phyloP scores from a whole-genome alignment of 2,888 invertebrate species.

The Colletes collaris region DNA sequence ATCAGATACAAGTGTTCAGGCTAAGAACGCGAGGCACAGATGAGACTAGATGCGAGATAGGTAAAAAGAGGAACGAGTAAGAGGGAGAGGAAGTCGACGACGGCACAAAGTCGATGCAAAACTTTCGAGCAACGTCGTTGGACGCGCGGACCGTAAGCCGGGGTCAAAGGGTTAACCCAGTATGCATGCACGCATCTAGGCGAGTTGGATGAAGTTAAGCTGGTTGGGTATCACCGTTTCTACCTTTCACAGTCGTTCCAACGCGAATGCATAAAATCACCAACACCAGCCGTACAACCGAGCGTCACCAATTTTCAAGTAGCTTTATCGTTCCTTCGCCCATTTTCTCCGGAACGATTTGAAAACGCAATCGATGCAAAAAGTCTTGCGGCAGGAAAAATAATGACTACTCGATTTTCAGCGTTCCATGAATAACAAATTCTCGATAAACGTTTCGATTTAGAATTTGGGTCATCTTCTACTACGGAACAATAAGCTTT shows the following conservation, averaged over 20 bases:
- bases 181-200: slow-evolving; percentile 68
- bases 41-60: slow-evolving; percentile 33
- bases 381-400: too few species aligned
- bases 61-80: slow-evolving; percentile 4
- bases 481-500: too few species aligned
- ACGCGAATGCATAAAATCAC: slow-evolving; percentile 56
- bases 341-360: background rate
- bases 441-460: too few species aligned
- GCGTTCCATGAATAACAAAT: too few species aligned
- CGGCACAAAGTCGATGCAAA: slow-evolving; percentile 48
- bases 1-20: background rate
- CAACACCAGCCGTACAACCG: slow-evolving; percentile 28
- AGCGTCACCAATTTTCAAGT: slow-evolving; percentile 58
- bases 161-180: slow-evolving; percentile 70
- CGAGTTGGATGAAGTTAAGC: slow-evolving; percentile 56
- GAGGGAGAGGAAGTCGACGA: slow-evolving; percentile 22
- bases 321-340: slow-evolving; percentile 35
- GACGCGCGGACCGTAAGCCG: slow-evolving; percentile 61
- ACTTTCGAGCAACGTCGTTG: slow-evolving; percentile 59
- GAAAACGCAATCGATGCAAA: background rate
- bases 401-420: too few species aligned
- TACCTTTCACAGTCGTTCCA: slow-evolving; percentile 58
- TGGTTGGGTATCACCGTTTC: slow-evolving; percentile 63
- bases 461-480: too few species aligned
- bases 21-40: slow-evolving; percentile 4